Conservation (phyloP, 2,797 vertebrate species). For the Mycteria americana region DNA sequence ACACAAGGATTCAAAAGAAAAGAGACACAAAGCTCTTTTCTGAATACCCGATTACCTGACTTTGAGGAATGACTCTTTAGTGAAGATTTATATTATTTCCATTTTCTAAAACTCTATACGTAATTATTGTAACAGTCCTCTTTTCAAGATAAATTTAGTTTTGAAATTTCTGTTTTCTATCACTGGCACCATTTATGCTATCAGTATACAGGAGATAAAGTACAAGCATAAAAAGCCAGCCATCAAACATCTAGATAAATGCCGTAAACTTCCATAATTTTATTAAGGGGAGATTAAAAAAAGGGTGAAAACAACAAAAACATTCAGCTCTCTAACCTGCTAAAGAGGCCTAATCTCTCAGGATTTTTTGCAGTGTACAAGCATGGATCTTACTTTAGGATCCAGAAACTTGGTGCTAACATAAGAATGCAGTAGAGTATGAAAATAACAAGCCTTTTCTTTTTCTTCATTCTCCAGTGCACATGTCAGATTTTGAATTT, state of each 20-base stretch:
- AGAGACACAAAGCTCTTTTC: background rate
- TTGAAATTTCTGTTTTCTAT: background rate
- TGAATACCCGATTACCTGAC: background rate
- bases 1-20: background rate
- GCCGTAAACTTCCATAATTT: background rate
- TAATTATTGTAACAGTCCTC: background rate
- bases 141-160: background rate
- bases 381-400: background rate
- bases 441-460: slow-evolving; percentile 78
- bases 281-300: background rate
- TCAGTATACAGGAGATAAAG: background rate
- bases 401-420: slow-evolving; percentile 57
- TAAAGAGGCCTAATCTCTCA: background rate
- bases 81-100: background rate
- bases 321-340: background rate
- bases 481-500: slow-evolving; percentile 59
- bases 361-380: background rate
- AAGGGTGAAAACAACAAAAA: background rate
- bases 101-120: background rate
- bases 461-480: slow-evolving; percentile 61
- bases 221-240: background rate
- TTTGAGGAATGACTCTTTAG: background rate
- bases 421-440: slow-evolving; percentile 69
- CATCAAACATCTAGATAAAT: background rate
- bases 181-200: background rate